Base-by-base conservation (phyloP, 2,797 vertebrate genomes). In the Botia almorhae region DNA sequence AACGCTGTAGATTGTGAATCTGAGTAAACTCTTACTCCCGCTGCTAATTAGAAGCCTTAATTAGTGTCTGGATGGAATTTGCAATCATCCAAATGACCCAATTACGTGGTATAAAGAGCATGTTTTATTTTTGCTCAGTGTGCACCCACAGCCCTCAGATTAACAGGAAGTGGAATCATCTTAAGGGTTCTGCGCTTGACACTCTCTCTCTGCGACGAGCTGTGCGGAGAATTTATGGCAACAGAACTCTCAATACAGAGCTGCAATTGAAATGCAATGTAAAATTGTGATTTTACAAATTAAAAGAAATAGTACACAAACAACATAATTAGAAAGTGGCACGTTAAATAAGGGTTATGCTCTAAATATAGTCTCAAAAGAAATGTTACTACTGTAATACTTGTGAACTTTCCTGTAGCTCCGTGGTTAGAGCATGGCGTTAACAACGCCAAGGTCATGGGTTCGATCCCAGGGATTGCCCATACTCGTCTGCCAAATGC, bases 1-100 rank as follows among this genome's bases (percentile, higher is more conserved):
- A 48, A 48, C 21, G 36, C 29, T 58, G 46, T 56, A 65, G 51
- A 21, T 23, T 61, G 46, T 71, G 43, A 43, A 50, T 69, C 33
- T 13, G 29, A 51, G 19, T 55, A 69, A 58, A 11, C 33, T 70
- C 19, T 7, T 12, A 23, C 39, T 73, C 21, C 65, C n/a, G 10
- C 19, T 23, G 73, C 29, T 75, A 43, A 75, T 76, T 70, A 70
- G 65, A 21, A 63, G 67, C 36, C 58, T 71, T 76, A 76, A 76
- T 81, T 81, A 76, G 65, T 43, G 46, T 81, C 46, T 69, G 39
- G 78, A 75, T 70, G 67, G 80, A 81, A 76, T 76, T 81, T 71
- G 67, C 67, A 64, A 63, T 76, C 56, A 43, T 81, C 46, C 29
- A 76, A 76, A 81, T 81, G 72, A 76, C 56, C 80, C 73, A 76